These are phyloP conservation scores for Drosophila virilis DNA, from an alignment of 1,140 invertebrate genomes.

Conservation along the genomic window DNA sequence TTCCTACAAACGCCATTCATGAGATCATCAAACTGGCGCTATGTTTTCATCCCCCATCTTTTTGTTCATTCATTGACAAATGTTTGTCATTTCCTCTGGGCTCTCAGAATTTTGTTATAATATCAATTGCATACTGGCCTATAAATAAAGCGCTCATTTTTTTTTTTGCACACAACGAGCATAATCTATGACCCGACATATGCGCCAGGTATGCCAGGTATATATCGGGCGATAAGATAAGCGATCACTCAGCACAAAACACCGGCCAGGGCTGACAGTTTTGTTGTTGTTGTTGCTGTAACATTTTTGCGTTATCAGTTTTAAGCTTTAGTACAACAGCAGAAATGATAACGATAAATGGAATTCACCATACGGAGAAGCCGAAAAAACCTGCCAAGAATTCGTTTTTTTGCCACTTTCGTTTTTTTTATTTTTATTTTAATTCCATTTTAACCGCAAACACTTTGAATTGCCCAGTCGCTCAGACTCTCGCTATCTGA, in stretches of 20 bases:
- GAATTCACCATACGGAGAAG: conserved; percentile 69
- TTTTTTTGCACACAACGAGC: conserved; percentile 18
- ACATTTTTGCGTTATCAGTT: conserved; percentile 36
- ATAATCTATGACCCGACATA: conserved; percentile 44
- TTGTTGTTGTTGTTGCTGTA: conserved; percentile 7
- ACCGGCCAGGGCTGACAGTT: conserved; percentile 20
- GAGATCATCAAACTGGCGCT: conserved; percentile 49
- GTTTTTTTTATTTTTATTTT: conserved; percentile 38
- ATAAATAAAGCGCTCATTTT: conserved; percentile 18
- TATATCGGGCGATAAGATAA: conserved; percentile 47
- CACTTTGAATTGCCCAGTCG: conserved; percentile 29
- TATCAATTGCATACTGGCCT: conserved; percentile 17
- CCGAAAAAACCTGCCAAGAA: conserved; percentile 31
- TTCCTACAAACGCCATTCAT: conserved; percentile 2
- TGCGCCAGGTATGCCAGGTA: conserved; percentile 36
- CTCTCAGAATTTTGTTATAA: conserved; percentile 17
- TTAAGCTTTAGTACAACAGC: conserved; percentile 44
- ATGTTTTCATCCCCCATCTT: neutral
- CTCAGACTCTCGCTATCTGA: conserved; percentile 38
- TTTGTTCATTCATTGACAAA: conserved; percentile 2
- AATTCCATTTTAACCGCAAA: conserved; percentile 9
- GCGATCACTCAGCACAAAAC: neutral
- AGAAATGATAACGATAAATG: conserved; percentile 61
- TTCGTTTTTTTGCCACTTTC: conserved; percentile 58
- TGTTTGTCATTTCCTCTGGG: conserved; percentile 6